phyloP scores from a whole-genome alignment of 2,888 invertebrate genomes.

The Drosophila longiperda region DNA sequence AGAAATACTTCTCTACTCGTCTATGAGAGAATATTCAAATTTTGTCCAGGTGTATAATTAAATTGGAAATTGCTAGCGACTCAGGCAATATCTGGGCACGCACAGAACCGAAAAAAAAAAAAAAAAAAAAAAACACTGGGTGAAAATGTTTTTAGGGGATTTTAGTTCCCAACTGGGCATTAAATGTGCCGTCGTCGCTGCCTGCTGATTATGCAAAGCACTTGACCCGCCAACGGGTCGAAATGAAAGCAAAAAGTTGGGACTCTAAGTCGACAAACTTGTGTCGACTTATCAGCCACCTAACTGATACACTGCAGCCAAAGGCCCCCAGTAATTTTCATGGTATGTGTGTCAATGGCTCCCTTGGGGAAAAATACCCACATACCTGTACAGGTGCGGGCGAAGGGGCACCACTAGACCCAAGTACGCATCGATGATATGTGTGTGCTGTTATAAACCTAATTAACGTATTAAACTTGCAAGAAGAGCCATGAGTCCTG shows the following conservation, averaged over 20 bases:
- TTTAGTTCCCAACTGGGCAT: slow-evolving; percentile 41
- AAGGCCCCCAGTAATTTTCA: slow-evolving; percentile 48
- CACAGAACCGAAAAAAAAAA: slow-evolving; percentile 44
- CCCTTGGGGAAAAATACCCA: slow-evolving; percentile 47
- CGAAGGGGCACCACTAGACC: slow-evolving; percentile 1
- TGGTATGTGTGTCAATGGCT: slow-evolving; percentile 76
- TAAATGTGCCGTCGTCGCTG: slow-evolving; percentile 25
- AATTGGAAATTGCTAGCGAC: slow-evolving; percentile 62
- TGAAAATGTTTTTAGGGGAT: slow-evolving; percentile 52
- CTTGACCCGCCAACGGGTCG: slow-evolving; percentile 56
- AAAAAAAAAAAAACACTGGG: slow-evolving; percentile 10
- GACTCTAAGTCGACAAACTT: slow-evolving; percentile 30
- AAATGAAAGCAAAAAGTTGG: slow-evolving; percentile 37
- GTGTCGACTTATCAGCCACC: slow-evolving; percentile 29
- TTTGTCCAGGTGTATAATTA: slow-evolving; percentile 75
- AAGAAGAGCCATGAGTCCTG: slow-evolving; percentile 48
- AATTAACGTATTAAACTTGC: slow-evolving; percentile 80
- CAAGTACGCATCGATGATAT: slow-evolving; percentile 43
- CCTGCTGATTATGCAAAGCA: slow-evolving; percentile 54
- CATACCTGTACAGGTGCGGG: background rate
- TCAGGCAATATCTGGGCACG: slow-evolving; percentile 49
- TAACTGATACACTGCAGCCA: slow-evolving; percentile 40
- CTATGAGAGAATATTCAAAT: slow-evolving; percentile 65
- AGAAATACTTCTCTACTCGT: slow-evolving; percentile 12
- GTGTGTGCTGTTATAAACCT: slow-evolving; percentile 67